A percentile compares a stretch with the other conserved stretches of the same genome.
Conservation (phyloP, 2,113 vertebrate species). For the Phylloscopus trochilus region DNA sequence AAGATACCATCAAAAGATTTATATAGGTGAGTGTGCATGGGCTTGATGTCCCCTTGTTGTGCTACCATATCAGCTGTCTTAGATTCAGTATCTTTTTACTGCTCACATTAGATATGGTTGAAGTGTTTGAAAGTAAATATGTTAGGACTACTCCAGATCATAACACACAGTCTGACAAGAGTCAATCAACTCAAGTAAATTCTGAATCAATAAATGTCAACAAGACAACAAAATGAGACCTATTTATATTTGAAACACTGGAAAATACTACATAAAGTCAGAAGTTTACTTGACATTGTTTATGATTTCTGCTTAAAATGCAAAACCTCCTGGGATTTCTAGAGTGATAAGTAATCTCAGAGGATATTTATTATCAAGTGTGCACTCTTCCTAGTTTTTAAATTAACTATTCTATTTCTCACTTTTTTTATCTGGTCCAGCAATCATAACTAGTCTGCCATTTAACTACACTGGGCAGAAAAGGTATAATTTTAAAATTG, state of each 20-base stretch:
- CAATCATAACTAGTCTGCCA: neutral
- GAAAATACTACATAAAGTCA: neutral
- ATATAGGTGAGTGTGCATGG: neutral
- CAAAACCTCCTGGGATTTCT: neutral
- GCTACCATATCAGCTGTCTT: neutral
- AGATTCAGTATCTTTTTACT: neutral
- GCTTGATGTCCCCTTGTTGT: rapidly evolving
- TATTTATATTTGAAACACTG: neutral
- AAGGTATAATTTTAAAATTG: neutral
- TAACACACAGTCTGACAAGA: neutral
- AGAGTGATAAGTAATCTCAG: neutral
- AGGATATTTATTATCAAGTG: neutral
- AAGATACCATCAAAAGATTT: neutral
- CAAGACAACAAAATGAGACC: neutral
- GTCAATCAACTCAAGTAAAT: neutral
- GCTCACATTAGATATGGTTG: rapidly evolving
- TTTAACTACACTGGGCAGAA: neutral
- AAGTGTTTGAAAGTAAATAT: neutral
- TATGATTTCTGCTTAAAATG: neutral
- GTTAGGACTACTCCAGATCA: neutral
- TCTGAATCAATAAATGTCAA: neutral
- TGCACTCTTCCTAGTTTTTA: neutral
- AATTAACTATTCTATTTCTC: neutral
- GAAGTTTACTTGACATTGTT: neutral
- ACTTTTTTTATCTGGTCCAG: neutral